A percentile compares a stretch with the other conserved stretches of the same genome.
phyloP scores from a whole-genome alignment of 1,140 invertebrate genomes.

The Sinella curviseta region DNA sequence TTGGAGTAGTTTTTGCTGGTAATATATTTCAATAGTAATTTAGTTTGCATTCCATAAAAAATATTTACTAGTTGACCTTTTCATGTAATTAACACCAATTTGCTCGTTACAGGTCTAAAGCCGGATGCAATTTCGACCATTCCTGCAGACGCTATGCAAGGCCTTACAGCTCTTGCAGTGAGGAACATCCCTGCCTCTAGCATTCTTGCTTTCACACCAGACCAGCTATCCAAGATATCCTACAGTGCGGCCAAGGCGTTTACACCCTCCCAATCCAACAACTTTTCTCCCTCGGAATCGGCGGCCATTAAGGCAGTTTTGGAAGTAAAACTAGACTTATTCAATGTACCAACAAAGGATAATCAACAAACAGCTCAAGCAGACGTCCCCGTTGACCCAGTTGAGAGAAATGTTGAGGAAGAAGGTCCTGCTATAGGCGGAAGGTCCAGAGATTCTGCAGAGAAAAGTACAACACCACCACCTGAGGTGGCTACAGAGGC shows the following conservation, averaged over 20 bases:
- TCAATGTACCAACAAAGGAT: slow-evolving; percentile 19
- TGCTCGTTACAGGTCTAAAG: slow-evolving; percentile 35
- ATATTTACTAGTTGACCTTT: not conserved
- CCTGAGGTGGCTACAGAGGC: not conserved
- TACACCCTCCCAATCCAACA: not conserved
- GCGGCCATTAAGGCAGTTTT: slow-evolving; percentile 24
- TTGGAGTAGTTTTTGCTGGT: slow-evolving; percentile 48
- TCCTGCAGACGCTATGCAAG: slow-evolving; percentile 36
- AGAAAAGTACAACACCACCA: not conserved
- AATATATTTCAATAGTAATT: not conserved
- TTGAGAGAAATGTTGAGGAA: not conserved
- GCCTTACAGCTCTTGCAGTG: slow-evolving; percentile 33
- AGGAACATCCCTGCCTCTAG: slow-evolving; percentile 1
- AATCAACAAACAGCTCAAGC: not conserved
- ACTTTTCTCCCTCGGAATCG: slow-evolving; percentile 19
- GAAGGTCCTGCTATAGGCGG: not conserved
- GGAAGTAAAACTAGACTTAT: slow-evolving; percentile 11
- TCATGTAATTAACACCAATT: not conserved
- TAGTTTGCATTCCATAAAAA: not conserved
- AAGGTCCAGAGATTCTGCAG: not conserved
- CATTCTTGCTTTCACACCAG: slow-evolving; percentile 30
- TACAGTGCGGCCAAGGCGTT: slow-evolving; percentile 37
- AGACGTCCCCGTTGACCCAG: not conserved
- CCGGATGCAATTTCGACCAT: slow-evolving; percentile 37
- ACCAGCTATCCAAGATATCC: slow-evolving; percentile 31